A percentile compares a stretch with the other conserved stretches of the same genome.
Evolutionary conservation across 2,797 vertebrate species (phyloP).

Genomic region (Euthynnus affinis): DNA sequence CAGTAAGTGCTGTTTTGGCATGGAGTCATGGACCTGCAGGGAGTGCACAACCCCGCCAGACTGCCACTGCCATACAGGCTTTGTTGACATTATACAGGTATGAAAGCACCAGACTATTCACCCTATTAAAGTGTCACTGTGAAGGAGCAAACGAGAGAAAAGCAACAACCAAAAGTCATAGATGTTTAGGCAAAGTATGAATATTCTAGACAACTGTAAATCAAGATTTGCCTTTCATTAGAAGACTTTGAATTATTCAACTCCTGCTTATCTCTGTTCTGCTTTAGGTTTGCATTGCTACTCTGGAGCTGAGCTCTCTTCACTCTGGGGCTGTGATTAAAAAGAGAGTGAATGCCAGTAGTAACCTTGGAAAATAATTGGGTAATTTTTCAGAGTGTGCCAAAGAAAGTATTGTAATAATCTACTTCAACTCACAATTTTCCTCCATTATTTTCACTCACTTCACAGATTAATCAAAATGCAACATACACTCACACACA

Average conservation of each 20-base stretch:
- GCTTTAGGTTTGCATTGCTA: constrained; percentile 47
- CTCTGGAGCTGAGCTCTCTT: constrained; percentile 41
- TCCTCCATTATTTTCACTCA: constrained; percentile 65
- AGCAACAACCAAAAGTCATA: constrained; percentile 18
- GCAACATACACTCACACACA: constrained; percentile 15
- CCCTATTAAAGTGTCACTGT: constrained; percentile 8
- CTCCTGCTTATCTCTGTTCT: constrained; percentile 43
- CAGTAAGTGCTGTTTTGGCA: background rate
- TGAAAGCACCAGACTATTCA: background rate
- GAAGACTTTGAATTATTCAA: constrained; percentile 69
- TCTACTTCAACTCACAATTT: constrained; percentile 65
- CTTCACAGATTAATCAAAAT: constrained; percentile 67
- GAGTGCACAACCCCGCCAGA: background rate
- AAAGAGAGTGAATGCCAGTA: constrained; percentile 52
- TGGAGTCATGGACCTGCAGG: background rate
- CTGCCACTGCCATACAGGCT: background rate
- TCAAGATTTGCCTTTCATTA: constrained; percentile 66
- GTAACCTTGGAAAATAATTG: constrained; percentile 78
- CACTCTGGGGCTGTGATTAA: constrained; percentile 64
- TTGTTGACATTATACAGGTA: background rate
- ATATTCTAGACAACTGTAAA: constrained; percentile 53
- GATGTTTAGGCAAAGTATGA: constrained; percentile 45
- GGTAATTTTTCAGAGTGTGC: constrained; percentile 71
- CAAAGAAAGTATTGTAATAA: constrained; percentile 71
- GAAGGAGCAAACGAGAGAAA: constrained; percentile 1